A percentile compares a stretch with the other conserved stretches of the same genome.
phyloP scores from a whole-genome alignment of 64 coral and sea anemone species.

The Exaiptasia diaphana region DNA sequence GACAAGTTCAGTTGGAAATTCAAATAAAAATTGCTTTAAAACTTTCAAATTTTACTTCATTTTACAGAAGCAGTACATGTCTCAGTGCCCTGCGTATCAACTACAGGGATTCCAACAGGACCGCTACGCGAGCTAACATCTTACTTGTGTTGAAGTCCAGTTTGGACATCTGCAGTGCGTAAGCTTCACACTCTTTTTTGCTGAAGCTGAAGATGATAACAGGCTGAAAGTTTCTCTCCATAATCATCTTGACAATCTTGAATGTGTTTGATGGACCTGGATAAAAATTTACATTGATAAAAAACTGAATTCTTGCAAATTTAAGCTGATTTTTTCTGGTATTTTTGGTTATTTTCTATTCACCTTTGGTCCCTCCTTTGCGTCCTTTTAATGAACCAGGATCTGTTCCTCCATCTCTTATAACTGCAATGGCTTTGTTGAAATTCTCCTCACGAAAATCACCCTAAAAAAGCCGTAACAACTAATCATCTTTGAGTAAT shows the following conservation, averaged over 20 bases:
- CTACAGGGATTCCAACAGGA: too few relatives aligned
- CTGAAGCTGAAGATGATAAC: conserved; percentile 99
- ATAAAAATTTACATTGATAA: neutral
- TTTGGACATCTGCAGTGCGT: conserved; percentile 98
- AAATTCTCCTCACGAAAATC: conserved; percentile 99
- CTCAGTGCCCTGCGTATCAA: too few relatives aligned
- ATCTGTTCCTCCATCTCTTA: conserved; percentile 82
- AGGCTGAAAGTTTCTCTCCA: conserved; percentile 97
- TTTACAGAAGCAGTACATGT: too few relatives aligned
- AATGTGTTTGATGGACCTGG: conserved; percentile 92
- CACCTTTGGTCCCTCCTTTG: conserved; percentile 92
- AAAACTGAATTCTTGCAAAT: neutral
- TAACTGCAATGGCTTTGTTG: conserved; percentile 93
- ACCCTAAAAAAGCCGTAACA: conserved; percentile 49
- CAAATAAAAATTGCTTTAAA: too few relatives aligned
- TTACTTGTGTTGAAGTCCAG: conserved; percentile 98
- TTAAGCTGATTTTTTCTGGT: neutral
- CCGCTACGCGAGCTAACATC: too few relatives aligned
- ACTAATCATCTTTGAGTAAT: neutral
- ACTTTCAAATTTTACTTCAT: too few relatives aligned
- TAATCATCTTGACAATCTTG: conserved; percentile 99
- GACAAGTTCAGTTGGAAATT: too few relatives aligned
- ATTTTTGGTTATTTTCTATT: neutral
- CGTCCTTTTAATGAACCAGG: conserved; percentile 67
- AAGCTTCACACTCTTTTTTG: conserved; percentile 98